phyloP scores from a whole-genome alignment of 92 coral and sea anemone genomes.

The Blastomussa wellsi region DNA sequence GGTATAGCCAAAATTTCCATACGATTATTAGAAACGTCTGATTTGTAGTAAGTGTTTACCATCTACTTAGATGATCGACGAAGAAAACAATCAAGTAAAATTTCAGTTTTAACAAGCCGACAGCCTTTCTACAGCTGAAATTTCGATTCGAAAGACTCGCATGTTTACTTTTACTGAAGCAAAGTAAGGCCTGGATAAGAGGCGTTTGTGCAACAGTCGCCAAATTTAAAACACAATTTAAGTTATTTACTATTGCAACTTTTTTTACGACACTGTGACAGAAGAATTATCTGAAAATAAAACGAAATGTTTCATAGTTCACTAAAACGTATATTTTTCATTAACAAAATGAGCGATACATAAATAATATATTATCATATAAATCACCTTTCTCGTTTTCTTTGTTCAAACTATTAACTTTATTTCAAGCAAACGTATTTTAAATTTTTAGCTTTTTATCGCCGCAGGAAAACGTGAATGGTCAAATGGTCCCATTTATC shows the following conservation, averaged over 20 bases:
- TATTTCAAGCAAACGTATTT: background rate
- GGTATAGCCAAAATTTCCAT: background rate
- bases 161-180: background rate
- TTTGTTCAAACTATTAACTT: conserved; percentile 5
- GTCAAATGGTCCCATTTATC: conserved; percentile 91
- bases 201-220: background rate
- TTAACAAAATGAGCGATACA: background rate
- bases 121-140: no score
- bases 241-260: background rate
- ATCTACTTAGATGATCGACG: conserved; percentile 3
- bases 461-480: conserved; percentile 75
- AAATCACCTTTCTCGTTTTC: background rate
- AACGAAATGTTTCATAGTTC: background rate
- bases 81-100: background rate
- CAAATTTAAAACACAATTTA: background rate
- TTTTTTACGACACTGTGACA: background rate
- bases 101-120: background rate
- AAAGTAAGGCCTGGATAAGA: background rate
- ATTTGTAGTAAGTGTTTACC: background rate
- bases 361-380: background rate
- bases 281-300: background rate
- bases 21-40: background rate
- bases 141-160: background rate
- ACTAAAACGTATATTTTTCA: background rate
- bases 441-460: background rate